phyloP scores from a whole-genome alignment of 2,888 invertebrate species.

The Seira musarum region DNA sequence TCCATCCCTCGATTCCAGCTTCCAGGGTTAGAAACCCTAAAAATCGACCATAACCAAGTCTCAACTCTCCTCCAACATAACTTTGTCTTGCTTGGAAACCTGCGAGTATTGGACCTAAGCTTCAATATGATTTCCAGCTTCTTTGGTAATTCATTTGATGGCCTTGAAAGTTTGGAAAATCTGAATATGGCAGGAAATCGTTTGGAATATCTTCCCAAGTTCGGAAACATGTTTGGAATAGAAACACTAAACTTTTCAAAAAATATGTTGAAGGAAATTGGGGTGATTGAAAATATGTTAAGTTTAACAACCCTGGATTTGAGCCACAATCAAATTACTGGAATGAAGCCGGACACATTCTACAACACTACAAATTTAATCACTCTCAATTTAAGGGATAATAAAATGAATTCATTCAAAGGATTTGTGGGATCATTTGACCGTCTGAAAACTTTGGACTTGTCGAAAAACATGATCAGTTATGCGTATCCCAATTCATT shows the following conservation, averaged over 20 bases:
- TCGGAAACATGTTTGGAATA: constrained; percentile 72
- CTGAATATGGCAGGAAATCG: constrained; percentile 84
- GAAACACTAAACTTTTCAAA: constrained; percentile 70
- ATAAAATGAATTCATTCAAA: constrained; percentile 65
- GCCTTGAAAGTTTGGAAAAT: constrained; percentile 79
- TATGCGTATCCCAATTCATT: constrained; percentile 90
- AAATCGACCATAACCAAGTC: constrained; percentile 83
- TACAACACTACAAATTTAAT: constrained; percentile 68
- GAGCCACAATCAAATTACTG: constrained; percentile 80
- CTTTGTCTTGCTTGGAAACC: constrained; percentile 70
- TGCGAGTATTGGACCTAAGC: constrained; percentile 83
- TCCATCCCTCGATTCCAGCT: constrained; percentile 75
- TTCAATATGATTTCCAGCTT: constrained; percentile 67
- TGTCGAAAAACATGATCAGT: constrained; percentile 83
- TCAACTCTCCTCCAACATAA: constrained; percentile 77
- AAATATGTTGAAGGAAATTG: constrained; percentile 70
- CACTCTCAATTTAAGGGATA: constrained; percentile 70
- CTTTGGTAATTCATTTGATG: constrained; percentile 76
- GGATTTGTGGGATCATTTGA: constrained; percentile 65
- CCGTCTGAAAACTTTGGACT: constrained; percentile 60
- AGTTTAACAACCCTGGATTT: constrained; percentile 81
- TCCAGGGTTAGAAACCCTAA: constrained; percentile 81
- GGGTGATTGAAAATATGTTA: constrained; percentile 61
- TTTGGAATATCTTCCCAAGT: constrained; percentile 79
- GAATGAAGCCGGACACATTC: constrained; percentile 68